Percentiles rank a stretch among this genome's conserved stretches.
Conservation (phyloP, 53 echinoderm and acorn worm species). For the Mesocentrotus franciscanus region DNA sequence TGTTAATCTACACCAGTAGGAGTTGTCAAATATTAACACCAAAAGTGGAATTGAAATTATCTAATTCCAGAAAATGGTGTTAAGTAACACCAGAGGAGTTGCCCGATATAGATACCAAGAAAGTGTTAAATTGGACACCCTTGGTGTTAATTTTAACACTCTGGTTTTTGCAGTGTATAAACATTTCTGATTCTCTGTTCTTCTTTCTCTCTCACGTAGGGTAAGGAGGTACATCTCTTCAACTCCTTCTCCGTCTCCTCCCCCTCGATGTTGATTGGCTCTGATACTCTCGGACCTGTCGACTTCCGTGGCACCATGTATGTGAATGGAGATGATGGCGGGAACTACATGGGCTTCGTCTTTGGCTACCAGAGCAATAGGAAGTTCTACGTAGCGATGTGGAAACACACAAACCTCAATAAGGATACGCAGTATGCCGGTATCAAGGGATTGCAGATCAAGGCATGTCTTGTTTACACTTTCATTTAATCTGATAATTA, state of each 20-base stretch:
- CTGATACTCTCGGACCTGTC: constrained; percentile 76
- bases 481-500: not conserved
- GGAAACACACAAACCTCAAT: constrained; percentile 84
- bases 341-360: constrained; percentile 91
- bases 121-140: too few species aligned
- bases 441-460: constrained; percentile 91
- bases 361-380: constrained; percentile 96
- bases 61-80: too few species aligned
- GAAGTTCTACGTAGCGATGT: constrained; percentile 95
- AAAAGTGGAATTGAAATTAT: too few species aligned
- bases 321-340: constrained; percentile 81
- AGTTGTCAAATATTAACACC: too few species aligned
- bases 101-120: too few species aligned
- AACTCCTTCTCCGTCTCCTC: constrained; percentile 78
- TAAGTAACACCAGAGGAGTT: too few species aligned
- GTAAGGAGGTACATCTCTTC: constrained; percentile 82
- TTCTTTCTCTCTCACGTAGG: constrained; percentile 64
- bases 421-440: constrained; percentile 77
- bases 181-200: not conserved
- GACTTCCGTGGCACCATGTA: constrained; percentile 87
- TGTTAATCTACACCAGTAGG: too few species aligned
- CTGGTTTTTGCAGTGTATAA: too few species aligned
- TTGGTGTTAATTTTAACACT: too few species aligned
- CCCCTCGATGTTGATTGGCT: constrained; percentile 76
- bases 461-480: constrained; percentile 67